Evolutionary conservation across 30 jellyfish, hydroid and myxozoan species (phyloP), one percentile per base, ranked within the genome.

Genomic region (Sanderia malayensis): DNA sequence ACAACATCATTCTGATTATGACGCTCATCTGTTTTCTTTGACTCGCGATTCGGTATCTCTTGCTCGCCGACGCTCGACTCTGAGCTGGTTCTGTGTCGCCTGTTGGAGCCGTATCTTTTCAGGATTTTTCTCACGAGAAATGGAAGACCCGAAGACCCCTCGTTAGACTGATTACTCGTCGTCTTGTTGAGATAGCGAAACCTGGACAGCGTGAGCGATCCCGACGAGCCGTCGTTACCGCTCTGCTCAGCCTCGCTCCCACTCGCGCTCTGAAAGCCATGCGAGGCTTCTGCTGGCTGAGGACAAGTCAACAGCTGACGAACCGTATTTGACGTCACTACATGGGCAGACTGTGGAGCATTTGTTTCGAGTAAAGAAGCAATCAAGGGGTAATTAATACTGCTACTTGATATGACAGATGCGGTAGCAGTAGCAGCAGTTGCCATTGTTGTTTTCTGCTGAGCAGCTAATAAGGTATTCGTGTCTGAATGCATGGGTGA

Each of bases 31-130:
- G n/a, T n/a, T n/a, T n/a, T n/a, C n/a, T n/a, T n/a, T n/a, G n/a
- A n/a, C n/a, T n/a, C n/a, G n/a, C n/a, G n/a, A n/a, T n/a, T n/a
- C n/a, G n/a, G n/a, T n/a, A n/a, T n/a, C n/a, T n/a, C 52, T 13
- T 37, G 10, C 52, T 37, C 52, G 52, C 52, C 52, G 52, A 37
- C 52, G 52, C 52, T 37, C 13, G 52, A 37, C 52, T 37, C 52
- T 37, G 52, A 37, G 13, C 52, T 37, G 6, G 52, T 37, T 13
- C 52, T 37, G 10, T 37, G 52, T 13, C 52, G 52, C 52, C 6
- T 6, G 13, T 37, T 37, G 10, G 52, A 37, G 52, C 52, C 52
- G 52, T 37, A 37, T 37, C 52, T 37, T 13, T 37, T 37, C 52
- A 37, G 13, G 13, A 37, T 37, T 13, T 37, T 37, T 13, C 52